phyloP scores from a whole-genome alignment of 2,797 vertebrate species.

The Karalla daura region DNA sequence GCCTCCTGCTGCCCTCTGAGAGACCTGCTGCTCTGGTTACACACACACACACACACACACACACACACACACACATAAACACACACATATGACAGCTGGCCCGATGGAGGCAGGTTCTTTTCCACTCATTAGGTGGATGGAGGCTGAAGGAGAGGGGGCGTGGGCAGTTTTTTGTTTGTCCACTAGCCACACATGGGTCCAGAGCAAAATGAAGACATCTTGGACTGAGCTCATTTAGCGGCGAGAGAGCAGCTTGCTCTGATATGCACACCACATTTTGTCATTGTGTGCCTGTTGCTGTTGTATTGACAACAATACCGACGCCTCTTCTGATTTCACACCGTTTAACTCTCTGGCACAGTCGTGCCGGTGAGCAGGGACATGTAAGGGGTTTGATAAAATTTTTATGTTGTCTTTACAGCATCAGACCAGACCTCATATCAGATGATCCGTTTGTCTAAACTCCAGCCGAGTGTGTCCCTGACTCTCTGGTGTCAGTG shows the following conservation, averaged over 20 bases:
- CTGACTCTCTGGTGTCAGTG: conserved; percentile 37
- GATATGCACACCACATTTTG: neutral
- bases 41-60: conserved; percentile 17
- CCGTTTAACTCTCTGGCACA: conserved; percentile 35
- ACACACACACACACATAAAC: neutral
- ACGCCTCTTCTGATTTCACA: conserved; percentile 43
- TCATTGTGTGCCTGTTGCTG: neutral
- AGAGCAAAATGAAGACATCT: conserved; percentile 31
- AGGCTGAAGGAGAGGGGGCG: conserved; percentile 15
- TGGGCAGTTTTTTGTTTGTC: neutral
- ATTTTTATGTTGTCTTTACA: conserved; percentile 51
- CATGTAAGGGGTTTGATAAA: conserved; percentile 38
- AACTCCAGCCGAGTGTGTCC: conserved; percentile 47
- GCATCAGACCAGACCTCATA: neutral
- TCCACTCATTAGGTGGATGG: conserved; percentile 47
- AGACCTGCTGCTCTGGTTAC: conserved; percentile 57
- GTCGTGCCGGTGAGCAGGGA: conserved; percentile 16
- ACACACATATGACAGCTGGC: conserved; percentile 46
- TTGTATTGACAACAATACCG: conserved; percentile 10
- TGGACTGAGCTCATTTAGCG: conserved; percentile 17
- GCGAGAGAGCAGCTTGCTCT: conserved; percentile 7
- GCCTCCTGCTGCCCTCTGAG: conserved; percentile 28
- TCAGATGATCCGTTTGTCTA: conserved; percentile 45
- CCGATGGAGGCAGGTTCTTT: conserved; percentile 29
- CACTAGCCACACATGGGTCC: conserved; percentile 17